Evolutionary conservation across 2,113 vertebrate genomes (phyloP).

Genomic region (Peromyscus maniculatus): DNA sequence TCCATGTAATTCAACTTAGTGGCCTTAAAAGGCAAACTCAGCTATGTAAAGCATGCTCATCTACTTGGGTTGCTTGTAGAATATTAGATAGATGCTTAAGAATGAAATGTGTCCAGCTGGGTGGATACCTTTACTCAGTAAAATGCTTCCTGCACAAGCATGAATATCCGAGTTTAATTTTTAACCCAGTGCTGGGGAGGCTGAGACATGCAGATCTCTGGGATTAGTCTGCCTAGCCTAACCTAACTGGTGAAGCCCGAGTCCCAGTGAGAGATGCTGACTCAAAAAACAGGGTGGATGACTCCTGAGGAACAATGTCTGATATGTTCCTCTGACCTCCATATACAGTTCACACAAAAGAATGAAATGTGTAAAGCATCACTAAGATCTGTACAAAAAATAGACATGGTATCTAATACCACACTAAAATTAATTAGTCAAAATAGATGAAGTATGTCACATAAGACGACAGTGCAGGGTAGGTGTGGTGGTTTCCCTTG

Average conservation of each 20-base stretch:
- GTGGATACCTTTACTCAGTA: neutral
- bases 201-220: neutral
- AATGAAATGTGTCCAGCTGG: neutral
- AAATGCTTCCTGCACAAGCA: neutral
- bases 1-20: neutral
- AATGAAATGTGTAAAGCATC: neutral
- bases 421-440: constrained; percentile 16
- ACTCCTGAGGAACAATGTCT: neutral
- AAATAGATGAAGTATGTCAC: constrained; percentile 43
- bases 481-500: neutral
- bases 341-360: neutral
- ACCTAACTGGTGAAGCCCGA: neutral
- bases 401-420: neutral
- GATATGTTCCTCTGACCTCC: neutral
- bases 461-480: neutral
- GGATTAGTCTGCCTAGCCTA: neutral
- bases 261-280: neutral
- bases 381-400: constrained; percentile 25
- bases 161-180: neutral
- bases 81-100: neutral
- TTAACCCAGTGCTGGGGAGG: neutral
- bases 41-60: neutral
- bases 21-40: neutral
- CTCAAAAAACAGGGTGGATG: neutral
- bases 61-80: neutral